A percentile compares a stretch with the other conserved stretches of the same genome.
Evolutionary conservation across 2,113 vertebrate species (phyloP).

Genomic region (Ictalurus furcatus): DNA sequence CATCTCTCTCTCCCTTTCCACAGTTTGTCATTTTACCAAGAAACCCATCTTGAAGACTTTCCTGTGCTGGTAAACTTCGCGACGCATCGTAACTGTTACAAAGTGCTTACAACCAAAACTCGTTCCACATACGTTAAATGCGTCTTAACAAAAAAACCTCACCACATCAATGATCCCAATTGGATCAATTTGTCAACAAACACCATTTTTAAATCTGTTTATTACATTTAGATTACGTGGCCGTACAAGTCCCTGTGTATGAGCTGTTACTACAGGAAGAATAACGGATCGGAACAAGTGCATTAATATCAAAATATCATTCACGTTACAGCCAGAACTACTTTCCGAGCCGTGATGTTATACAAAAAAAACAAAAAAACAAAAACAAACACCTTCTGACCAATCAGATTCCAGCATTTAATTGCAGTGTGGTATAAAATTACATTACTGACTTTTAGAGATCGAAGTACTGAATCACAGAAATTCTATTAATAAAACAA

Average conservation of each 20-base stretch:
- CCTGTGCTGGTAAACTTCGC: neutral
- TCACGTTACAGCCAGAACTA: neutral
- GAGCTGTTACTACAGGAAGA: neutral
- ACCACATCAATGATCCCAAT: neutral
- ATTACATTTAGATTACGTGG: no score
- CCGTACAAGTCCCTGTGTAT: neutral
- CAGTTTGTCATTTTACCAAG: neutral
- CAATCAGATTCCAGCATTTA: neutral
- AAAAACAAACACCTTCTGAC: neutral
- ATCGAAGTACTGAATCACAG: neutral
- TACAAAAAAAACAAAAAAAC: neutral
- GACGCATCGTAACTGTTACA: neutral
- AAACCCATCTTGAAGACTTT: neutral
- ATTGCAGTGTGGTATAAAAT: no score
- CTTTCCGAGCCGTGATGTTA: neutral
- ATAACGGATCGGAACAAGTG: neutral
- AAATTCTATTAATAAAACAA: no score
- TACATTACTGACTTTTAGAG: no score
- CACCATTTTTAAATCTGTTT: no score
- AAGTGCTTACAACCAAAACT: no score
- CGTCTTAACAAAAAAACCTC: neutral
- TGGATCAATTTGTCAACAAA: neutral
- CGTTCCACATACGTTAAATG: no score
- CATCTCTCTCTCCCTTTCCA: neutral
- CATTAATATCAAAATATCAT: neutral